Evolutionary conservation across 2,888 invertebrate species (phyloP), one percentile per base, ranked within the genome.

Genomic region (Macrosoma leucophasiata): DNA sequence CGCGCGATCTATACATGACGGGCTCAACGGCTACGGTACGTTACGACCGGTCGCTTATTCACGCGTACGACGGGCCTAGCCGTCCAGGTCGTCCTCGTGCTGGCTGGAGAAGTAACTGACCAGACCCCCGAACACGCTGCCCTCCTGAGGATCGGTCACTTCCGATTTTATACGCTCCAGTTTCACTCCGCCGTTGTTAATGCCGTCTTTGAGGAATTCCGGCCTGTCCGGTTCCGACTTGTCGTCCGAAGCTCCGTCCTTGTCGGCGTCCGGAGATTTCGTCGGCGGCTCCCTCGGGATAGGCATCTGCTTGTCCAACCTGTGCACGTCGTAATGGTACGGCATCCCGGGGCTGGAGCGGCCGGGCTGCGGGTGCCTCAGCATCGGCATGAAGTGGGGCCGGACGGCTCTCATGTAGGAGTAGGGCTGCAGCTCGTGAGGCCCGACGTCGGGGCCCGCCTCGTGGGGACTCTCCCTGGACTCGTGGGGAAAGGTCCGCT

Each of bases 91-190:
- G 64, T 95, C 95, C 68, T 95, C 92, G 51, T 89, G 89, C 73
- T 95, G 95, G 63, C 94, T 94, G 52, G 95, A 95, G 76, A 95
- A 95, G 79, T 96, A 96, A 68, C 94, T 95, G 38, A 95, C 95
- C 55, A 96, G 87, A 3, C 95, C 95, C 20, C 95, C 95, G 71
- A 95, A 95, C 63, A 94, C 95, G 28, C 94, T 90, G 43, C 87
- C 85, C 47, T 87, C 88, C 38, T 88, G n/a, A n/a, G n/a, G n/a
- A n/a, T n/a, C n/a, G n/a, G n/a, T n/a, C n/a, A n/a, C n/a, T n/a
- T n/a, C 88, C 77, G n/a, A n/a, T n/a, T n/a, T n/a, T n/a, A 26
- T 33, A 26, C 29, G 21, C 24, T 29, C 32, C 30, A 25, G 11
- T 23, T 36, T 36, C 22, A 27, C 30, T 18, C 35, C 32, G 33